These are phyloP conservation scores for Platysteira castanea DNA, from an alignment of 2,113 vertebrate genomes.

Conservation along the genomic window DNA sequence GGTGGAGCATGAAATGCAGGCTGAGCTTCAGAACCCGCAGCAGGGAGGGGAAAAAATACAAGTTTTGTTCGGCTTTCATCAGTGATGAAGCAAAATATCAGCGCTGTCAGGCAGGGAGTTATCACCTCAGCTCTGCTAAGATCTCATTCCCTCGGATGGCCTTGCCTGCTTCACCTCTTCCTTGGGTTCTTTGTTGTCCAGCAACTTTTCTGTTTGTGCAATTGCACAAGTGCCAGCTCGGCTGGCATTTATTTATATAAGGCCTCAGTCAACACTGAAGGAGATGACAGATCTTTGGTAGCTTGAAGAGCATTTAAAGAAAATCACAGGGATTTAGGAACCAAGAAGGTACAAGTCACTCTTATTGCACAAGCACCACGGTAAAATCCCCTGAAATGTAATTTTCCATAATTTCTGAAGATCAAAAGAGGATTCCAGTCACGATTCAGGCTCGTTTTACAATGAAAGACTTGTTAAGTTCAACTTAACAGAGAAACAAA, in stretches of 20 bases:
- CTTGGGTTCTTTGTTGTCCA: neutral
- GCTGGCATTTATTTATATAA: neutral
- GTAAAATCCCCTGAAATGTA: neutral
- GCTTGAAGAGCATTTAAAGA: neutral
- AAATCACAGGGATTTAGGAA: neutral
- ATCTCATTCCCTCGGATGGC: neutral
- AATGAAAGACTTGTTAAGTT: neutral
- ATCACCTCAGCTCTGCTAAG: neutral
- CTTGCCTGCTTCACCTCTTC: neutral
- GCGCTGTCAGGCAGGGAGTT: neutral
- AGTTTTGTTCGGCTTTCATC: neutral
- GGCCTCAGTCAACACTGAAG: neutral
- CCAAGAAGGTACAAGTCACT: neutral
- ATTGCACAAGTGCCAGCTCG: neutral
- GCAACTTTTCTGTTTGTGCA: neutral
- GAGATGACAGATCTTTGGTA: neutral
- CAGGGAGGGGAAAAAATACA: neutral
- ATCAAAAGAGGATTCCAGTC: neutral
- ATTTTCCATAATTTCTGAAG: neutral
- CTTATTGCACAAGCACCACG: neutral
- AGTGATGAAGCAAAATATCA: neutral
- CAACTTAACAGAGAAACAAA: neutral
- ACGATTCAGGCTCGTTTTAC: neutral
- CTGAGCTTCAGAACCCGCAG: neutral
- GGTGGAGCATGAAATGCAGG: neutral